These are phyloP conservation scores for Tapera naevia DNA, from an alignment of 2,797 vertebrate species.

Conservation along the genomic window DNA sequence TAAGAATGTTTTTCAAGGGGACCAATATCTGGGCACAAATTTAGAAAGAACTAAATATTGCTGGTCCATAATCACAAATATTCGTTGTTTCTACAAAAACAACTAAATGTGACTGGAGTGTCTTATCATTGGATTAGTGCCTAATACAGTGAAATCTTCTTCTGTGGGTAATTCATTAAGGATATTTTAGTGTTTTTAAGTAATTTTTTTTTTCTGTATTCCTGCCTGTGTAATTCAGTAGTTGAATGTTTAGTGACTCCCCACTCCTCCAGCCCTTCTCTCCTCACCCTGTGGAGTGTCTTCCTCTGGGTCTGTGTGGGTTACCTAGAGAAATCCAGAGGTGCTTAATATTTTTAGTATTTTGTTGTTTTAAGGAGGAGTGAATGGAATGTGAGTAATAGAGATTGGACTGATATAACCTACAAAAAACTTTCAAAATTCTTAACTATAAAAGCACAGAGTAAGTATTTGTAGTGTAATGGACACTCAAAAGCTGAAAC, in stretches of 20 bases:
- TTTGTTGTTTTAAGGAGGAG: neutral
- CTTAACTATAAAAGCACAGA: neutral
- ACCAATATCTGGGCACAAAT: neutral
- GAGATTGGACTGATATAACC: neutral
- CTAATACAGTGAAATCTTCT: neutral
- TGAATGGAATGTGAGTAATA: neutral
- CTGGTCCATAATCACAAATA: neutral
- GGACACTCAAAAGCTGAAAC: neutral
- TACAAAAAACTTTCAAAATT: neutral
- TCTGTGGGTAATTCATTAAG: neutral
- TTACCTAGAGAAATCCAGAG: neutral
- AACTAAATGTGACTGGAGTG: neutral
- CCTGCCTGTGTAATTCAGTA: neutral
- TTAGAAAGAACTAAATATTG: neutral
- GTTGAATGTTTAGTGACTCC: neutral
- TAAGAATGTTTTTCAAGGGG: neutral
- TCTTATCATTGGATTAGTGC: neutral
- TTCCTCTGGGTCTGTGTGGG: neutral
- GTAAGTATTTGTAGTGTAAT: neutral
- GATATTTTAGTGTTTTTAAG: neutral
- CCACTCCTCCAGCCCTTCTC: rapidly evolving
- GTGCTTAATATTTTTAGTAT: neutral
- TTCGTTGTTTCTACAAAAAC: neutral
- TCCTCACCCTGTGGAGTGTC: neutral
- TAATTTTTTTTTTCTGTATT: neutral